Conservation (phyloP, 1,140 invertebrate species). For the Aporrectodea caliginosa region DNA sequence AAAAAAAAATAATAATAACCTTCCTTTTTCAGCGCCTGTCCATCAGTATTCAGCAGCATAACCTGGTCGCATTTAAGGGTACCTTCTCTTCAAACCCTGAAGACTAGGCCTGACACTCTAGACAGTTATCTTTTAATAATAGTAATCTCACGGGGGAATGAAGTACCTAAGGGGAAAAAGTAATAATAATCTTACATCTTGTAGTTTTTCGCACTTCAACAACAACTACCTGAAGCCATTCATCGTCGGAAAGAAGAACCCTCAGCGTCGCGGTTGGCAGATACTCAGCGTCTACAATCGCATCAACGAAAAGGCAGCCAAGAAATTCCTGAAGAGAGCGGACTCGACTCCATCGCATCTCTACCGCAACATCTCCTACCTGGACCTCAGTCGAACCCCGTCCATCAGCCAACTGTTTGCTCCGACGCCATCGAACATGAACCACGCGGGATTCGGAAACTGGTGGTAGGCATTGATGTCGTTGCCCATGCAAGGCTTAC, state of each 20-base stretch:
- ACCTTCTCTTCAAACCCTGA: no score
- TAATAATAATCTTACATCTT: constrained; percentile 24
- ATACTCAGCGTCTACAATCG: constrained; percentile 31
- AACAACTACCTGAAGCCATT: constrained; percentile 86
- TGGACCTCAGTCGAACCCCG: constrained; percentile 9
- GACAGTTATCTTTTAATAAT: no score
- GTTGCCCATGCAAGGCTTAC: no score
- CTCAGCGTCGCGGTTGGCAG: constrained; percentile 12
- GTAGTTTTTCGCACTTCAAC: constrained; percentile 86
- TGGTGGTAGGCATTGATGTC: background rate
- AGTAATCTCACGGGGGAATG: no score
- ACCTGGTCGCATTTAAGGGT: no score
- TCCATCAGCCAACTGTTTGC: constrained; percentile 7
- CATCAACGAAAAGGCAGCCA: constrained; percentile 18
- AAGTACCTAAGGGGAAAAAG: no score
- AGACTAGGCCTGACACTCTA: no score
- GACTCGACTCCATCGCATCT: background rate
- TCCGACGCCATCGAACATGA: background rate
- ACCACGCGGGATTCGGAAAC: background rate
- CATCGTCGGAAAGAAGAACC: constrained; percentile 68
- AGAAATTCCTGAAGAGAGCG: constrained; percentile 3
- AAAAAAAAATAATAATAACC: no score
- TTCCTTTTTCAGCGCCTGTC: no score
- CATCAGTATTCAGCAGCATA: no score
- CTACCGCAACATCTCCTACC: constrained; percentile 7